Conservation (phyloP, 2,113 vertebrate genomes). For the Notarius lentiginosus region DNA sequence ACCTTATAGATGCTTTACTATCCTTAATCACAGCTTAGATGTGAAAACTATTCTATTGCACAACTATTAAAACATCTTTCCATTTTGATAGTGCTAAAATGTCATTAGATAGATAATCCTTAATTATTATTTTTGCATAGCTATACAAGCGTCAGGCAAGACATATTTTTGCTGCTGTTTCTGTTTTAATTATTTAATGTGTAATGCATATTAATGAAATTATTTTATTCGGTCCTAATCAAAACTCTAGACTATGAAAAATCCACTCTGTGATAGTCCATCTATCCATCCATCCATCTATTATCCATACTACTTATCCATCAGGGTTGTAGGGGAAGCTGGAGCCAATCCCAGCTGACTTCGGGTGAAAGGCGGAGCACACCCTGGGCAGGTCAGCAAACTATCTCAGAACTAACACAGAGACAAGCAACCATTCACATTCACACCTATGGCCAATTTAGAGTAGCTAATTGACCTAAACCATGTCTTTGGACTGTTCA, state of each 20-base stretch:
- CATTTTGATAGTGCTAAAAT: background rate
- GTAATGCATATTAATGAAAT: background rate
- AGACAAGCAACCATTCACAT: too few species aligned
- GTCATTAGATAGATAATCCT: background rate
- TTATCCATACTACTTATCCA: too few species aligned
- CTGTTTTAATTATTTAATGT: background rate
- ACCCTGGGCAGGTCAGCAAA: too few species aligned
- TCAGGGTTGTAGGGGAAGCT: too few species aligned
- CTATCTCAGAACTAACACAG: too few species aligned
- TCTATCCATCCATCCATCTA: too few species aligned
- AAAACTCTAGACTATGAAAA: background rate
- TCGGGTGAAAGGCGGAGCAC: too few species aligned
- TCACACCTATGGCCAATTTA: too few species aligned
- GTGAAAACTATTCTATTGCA: background rate
- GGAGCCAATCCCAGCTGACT: too few species aligned
- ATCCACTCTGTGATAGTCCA: background rate
- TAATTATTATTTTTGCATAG: background rate
- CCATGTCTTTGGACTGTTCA: too few species aligned
- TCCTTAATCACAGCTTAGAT: background rate
- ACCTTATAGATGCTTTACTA: background rate
- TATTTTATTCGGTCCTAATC: background rate
- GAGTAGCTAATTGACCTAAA: too few species aligned
- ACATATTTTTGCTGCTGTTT: background rate
- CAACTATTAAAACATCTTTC: background rate
- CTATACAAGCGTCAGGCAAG: background rate